Percentiles rank a stretch among this genome's conserved stretches.
Conservation (phyloP, 2,888 invertebrate genomes). For the Cantharis flavilabris region DNA sequence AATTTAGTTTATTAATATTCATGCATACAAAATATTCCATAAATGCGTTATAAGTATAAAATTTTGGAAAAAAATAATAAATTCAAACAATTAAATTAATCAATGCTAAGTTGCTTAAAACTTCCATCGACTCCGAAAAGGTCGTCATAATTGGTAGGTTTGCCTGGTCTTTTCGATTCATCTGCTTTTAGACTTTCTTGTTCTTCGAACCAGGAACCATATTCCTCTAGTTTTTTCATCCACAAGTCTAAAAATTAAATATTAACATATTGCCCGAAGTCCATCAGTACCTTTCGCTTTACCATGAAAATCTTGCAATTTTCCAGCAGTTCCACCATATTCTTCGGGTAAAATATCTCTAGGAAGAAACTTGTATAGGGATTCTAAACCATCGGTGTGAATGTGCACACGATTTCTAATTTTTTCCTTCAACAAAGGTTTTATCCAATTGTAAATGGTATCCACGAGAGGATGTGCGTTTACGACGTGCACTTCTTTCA, state of each 20-base stretch:
- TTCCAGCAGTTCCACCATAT: slow-evolving; percentile 81
- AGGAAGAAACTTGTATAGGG: slow-evolving; percentile 78
- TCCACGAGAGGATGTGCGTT: slow-evolving; percentile 84
- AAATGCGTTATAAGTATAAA: background rate
- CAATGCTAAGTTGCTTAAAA: slow-evolving; percentile 82
- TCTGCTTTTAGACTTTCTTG: slow-evolving; percentile 80
- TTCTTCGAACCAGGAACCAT: slow-evolving; percentile 79
- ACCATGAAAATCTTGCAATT: slow-evolving; percentile 72
- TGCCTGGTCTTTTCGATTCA: slow-evolving; percentile 80
- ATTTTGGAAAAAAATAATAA: background rate
- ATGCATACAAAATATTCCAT: background rate
- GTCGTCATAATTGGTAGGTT: slow-evolving; percentile 84
- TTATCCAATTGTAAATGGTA: slow-evolving; percentile 83
- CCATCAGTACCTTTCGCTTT: too few relatives aligned
- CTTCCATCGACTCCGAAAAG: slow-evolving; percentile 89
- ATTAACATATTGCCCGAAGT: too few relatives aligned
- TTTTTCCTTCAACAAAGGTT: slow-evolving; percentile 87
- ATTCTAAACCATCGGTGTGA: slow-evolving; percentile 70
- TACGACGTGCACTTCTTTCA: slow-evolving; percentile 85
- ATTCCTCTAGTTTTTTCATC: slow-evolving; percentile 77
- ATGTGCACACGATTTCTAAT: slow-evolving; percentile 81
- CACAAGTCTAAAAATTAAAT: slow-evolving; percentile 65
- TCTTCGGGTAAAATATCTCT: slow-evolving; percentile 80
- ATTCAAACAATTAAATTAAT: slow-evolving; percentile 57
- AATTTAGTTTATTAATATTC: background rate